These are phyloP conservation scores for Disparrhopalites patrizii DNA, from an alignment of 2,888 invertebrate species.

Conservation along the genomic window DNA sequence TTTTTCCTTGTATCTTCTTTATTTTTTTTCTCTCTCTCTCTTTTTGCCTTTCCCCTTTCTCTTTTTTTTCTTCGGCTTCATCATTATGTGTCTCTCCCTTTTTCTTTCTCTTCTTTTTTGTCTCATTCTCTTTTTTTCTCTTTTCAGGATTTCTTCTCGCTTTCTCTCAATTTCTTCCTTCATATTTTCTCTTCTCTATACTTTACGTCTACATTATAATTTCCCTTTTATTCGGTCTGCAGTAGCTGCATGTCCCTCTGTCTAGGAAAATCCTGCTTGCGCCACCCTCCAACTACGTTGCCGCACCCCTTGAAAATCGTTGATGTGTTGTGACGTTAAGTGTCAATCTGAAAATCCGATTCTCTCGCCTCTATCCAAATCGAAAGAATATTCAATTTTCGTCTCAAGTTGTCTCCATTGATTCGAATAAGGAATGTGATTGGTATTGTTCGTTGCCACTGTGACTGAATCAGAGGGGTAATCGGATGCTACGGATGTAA, in stretches of 20 bases:
- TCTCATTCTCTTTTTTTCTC: no score
- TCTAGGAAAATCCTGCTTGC: neutral
- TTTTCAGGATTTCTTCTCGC: no score
- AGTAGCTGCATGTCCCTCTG: neutral
- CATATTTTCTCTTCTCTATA: no score
- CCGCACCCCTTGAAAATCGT: neutral
- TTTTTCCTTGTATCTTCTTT: no score
- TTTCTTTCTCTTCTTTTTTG: no score
- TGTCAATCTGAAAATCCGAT: constrained; percentile 12
- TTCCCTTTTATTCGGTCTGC: neutral
- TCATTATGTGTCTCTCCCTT: no score
- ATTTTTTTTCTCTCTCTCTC: no score
- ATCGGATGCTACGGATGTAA: no score
- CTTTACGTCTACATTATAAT: neutral
- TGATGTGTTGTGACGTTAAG: neutral
- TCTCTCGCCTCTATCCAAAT: constrained; percentile 14
- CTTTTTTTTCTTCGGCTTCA: no score
- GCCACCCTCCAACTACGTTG: neutral
- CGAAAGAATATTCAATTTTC: constrained; percentile 25
- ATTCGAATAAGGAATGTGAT: neutral
- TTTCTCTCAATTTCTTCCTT: no score
- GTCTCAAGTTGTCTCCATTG: constrained; percentile 1
- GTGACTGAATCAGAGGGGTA: neutral
- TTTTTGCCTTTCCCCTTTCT: no score
- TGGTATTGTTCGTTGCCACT: neutral